These are phyloP conservation scores for Pachyuromys duprasi DNA, from an alignment of 2,797 vertebrate species.

Conservation along the genomic window DNA sequence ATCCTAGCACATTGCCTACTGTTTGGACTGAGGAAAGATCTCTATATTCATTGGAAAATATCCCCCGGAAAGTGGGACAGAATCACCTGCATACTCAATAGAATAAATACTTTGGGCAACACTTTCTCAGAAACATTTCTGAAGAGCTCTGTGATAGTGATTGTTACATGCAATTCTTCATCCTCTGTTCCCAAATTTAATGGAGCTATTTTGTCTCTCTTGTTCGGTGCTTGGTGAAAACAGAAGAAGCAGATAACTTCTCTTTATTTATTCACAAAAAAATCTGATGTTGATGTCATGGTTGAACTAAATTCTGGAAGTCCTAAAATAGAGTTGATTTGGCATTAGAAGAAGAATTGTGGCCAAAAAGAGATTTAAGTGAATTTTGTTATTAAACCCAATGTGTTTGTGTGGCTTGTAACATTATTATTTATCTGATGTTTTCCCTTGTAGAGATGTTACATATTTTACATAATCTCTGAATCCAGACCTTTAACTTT, in stretches of 20 bases:
- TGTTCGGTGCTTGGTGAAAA: neutral
- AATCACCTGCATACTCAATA: neutral
- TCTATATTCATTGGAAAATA: neutral
- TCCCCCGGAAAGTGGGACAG: rapidly evolving
- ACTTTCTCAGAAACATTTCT: neutral
- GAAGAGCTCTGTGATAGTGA: neutral
- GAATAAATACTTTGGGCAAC: too few species aligned
- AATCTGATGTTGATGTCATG: neutral
- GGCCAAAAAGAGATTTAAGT: neutral
- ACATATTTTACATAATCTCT: too few species aligned
- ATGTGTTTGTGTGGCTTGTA: neutral
- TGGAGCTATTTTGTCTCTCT: neutral
- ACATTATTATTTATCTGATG: neutral
- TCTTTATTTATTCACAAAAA: neutral
- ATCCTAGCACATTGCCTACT: neutral
- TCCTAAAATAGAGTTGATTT: neutral
- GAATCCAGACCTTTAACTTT: too few species aligned
- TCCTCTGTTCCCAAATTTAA: neutral
- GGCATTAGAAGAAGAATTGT: neutral
- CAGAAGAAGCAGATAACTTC: neutral
- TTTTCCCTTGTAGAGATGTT: neutral
- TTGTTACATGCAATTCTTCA: neutral
- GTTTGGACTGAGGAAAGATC: neutral
- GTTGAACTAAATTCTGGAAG: neutral
- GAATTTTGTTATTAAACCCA: neutral